Conservation (phyloP, 2,888 invertebrate genomes). For the Rhopalosiphum nymphaeae region DNA sequence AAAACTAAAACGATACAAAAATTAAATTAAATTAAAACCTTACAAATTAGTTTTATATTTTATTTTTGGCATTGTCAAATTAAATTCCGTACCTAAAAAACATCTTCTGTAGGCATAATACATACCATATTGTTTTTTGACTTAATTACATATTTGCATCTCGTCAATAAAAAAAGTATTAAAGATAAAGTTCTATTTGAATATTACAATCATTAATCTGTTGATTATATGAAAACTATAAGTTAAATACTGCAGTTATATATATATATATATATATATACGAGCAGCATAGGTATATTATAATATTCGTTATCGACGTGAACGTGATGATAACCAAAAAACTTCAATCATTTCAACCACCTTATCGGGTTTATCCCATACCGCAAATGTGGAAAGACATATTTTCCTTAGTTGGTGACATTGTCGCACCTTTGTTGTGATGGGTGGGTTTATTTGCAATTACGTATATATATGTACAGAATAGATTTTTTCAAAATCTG, state of each 20-base stretch:
- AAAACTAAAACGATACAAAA: background rate
- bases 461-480: background rate
- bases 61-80: background rate
- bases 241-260: background rate
- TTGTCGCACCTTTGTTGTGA: background rate
- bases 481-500: no score
- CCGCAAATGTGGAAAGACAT: background rate
- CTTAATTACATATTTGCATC: background rate
- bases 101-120: background rate
- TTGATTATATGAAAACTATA: background rate
- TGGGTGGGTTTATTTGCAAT: background rate
- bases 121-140: background rate
- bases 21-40: background rate
- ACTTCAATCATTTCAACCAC: background rate
- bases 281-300: background rate
- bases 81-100: background rate
- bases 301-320: background rate
- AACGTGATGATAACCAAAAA: slow-evolving; percentile 16
- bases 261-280: background rate
- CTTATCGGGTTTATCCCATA: background rate
- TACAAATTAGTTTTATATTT: background rate
- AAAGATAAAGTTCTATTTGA: background rate
- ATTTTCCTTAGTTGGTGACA: background rate
- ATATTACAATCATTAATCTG: slow-evolving; percentile 11
- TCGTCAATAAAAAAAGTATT: background rate